phyloP scores from a whole-genome alignment of 2,888 invertebrate genomes.

The Octodonta nipae region DNA sequence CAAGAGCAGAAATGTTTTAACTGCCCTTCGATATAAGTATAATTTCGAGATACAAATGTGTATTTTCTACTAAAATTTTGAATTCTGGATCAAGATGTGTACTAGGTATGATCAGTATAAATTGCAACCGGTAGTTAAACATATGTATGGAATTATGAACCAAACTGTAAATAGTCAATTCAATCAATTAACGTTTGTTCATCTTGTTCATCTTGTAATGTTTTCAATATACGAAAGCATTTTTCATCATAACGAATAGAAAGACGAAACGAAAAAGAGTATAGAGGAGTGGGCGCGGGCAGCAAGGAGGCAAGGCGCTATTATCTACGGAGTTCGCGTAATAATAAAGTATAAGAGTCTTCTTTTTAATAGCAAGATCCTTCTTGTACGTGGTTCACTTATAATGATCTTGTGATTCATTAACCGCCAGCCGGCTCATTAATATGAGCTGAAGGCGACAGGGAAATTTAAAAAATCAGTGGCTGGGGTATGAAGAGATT shows the following conservation, averaged over 20 bases:
- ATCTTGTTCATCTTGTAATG: too few relatives aligned
- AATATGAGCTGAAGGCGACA: constrained; percentile 26
- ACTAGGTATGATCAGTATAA: too few relatives aligned
- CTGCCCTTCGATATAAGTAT: too few relatives aligned
- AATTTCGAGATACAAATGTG: too few relatives aligned
- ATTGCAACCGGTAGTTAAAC: too few relatives aligned
- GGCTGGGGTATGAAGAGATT: too few relatives aligned
- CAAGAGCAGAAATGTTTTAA: too few relatives aligned
- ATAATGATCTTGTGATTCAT: constrained; percentile 33
- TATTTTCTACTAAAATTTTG: too few relatives aligned
- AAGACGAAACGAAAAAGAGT: not conserved
- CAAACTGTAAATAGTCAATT: too few relatives aligned
- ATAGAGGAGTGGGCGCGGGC: not conserved
- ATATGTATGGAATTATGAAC: too few relatives aligned
- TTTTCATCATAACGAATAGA: constrained; percentile 1
- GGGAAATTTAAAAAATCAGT: too few relatives aligned
- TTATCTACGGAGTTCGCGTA: constrained; percentile 13
- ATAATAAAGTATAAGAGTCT: constrained; percentile 27
- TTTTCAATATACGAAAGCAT: constrained; percentile 1
- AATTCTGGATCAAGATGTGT: too few relatives aligned
- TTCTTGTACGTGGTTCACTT: constrained; percentile 27
- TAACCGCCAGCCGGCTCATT: constrained; percentile 31
- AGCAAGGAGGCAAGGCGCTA: not conserved
- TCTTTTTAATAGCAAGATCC: constrained; percentile 27
- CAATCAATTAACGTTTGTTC: not conserved